Base-by-base conservation (phyloP, 2,797 vertebrate species). In the Melanotaenia maccullochi region DNA sequence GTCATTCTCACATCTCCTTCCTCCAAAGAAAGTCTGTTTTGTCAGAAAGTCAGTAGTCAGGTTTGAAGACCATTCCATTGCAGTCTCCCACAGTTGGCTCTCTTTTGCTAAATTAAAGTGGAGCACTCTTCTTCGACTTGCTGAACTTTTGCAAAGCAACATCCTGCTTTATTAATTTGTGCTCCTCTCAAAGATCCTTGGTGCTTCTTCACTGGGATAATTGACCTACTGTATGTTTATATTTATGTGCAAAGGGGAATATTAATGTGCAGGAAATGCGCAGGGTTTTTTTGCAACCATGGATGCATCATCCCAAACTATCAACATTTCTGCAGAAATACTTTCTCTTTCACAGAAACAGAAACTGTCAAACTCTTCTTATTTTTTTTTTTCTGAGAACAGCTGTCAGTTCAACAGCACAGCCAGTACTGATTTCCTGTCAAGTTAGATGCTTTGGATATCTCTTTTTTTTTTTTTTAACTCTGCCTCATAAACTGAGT, bases 371-470 rank as follows among this genome's bases (percentile, higher is more conserved):
- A 24, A 66, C 65, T 24, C 0, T 2, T 12, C 8, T 32, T 24
- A 28, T 5, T 60, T 54, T 49, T 25, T 13, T 22, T 9, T 57
- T 25, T 6, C 20, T 22, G 57, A 55, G 28, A 40, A 62, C 64
- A 62, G 33, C 38, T 56, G 58, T 65, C 60, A 54, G 0, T 35
- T 58, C 4, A 56, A 59, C 24, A 49, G 28, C 35, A 22, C 25
- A 59, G 44, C 20, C 52, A 30, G 25, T 1, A 20, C 8, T 65
- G 33, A 58, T 44, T 69, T 71, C 66, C 59, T 73, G 69, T 73
- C 9, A 42, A 66, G 60, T 63, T n/a, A 0, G 49, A 65, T 38
- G 38, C 28, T 22, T 5, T 24, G 3, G 12, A 22, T 32, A 2
- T 65, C 14, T 59, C 3, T n/a, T 47, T 36, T 22, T 60, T 7